Evolutionary conservation across 2,113 vertebrate genomes (phyloP).

Genomic region (Rhizomys pruinosus): DNA sequence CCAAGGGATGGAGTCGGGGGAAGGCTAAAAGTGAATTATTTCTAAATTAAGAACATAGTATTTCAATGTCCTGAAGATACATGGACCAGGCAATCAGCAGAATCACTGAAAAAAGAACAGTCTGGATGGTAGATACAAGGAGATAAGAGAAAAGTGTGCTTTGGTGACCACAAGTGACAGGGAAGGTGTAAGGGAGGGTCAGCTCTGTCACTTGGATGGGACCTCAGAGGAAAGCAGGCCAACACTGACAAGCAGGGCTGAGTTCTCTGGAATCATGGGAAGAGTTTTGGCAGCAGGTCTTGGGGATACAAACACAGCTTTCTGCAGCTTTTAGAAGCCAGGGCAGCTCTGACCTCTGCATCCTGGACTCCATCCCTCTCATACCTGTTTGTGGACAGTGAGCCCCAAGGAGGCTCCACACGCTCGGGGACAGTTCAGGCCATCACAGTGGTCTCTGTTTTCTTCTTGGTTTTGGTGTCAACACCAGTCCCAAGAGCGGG

Average conservation of each 20-base stretch:
- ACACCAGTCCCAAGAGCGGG: constrained; percentile 70
- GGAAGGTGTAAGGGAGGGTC: background rate
- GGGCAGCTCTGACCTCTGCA: background rate
- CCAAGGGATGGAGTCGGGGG: too few relatives aligned
- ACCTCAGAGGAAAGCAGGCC: background rate
- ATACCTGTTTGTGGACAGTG: background rate
- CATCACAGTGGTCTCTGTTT: constrained; percentile 46
- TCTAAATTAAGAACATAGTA: constrained; percentile 3
- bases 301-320: background rate
- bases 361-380: background rate
- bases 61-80: background rate
- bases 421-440: background rate
- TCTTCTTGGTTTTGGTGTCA: constrained; percentile 60
- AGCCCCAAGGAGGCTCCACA: background rate
- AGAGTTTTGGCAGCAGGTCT: background rate
- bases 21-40: constrained; percentile 6
- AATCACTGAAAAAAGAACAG: background rate
- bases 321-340: background rate
- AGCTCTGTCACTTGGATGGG: background rate
- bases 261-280: background rate
- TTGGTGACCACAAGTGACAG: background rate
- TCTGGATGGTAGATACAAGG: background rate
- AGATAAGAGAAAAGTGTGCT: background rate
- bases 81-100: background rate
- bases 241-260: background rate